Evolutionary conservation across 2,797 vertebrate species (phyloP), one percentile per base, ranked within the genome.

Genomic region (Otus scops): DNA sequence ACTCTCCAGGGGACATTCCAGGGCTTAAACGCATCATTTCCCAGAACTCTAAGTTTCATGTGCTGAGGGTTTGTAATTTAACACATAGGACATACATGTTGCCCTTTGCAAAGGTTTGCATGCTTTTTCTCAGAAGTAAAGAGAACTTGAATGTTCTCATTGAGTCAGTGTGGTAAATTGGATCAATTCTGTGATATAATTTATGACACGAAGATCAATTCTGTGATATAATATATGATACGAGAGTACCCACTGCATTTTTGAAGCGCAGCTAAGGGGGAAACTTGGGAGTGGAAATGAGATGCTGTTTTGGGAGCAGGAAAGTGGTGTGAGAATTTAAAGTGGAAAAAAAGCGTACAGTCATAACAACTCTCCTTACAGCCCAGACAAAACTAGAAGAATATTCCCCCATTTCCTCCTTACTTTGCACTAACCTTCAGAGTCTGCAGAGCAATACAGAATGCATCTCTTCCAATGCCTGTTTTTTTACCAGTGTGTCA

Each of bases 261-360:
- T 9, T 56, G 41, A 91, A 82, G 20, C 17, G 61, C 21, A 67
- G 13, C 9, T 65, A 69, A 73, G 11, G 47, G 45, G 4, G 10
- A 73, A 89, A 76, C 11, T 56, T 80, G 4, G 6, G 7, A 79
- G 10, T 54, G 32, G 34, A 89, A 93, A 73, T 22, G 3, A 75
- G 21, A 54, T 76, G 6, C 7, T 38, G 38, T 74, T 91, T 79
- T 73, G 50, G 38, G n/a, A 63, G 8, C 13, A 51, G 32, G 18
- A 86, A 74, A 56, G 11, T 8, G 18, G 63, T 36, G 6, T 10
- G 22, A 92, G 61, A 89, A 85, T 73, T 75, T 64, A 7, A 92
- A 81, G 63, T 3, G 6, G 10, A 24, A 4, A 57, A 71, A 82
- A 68, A 11, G 7, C 4, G 0, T 39, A 23, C 2, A 50, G 8